Conservation (phyloP, 2,888 invertebrate species). For the Taphrorychus bicolor region DNA sequence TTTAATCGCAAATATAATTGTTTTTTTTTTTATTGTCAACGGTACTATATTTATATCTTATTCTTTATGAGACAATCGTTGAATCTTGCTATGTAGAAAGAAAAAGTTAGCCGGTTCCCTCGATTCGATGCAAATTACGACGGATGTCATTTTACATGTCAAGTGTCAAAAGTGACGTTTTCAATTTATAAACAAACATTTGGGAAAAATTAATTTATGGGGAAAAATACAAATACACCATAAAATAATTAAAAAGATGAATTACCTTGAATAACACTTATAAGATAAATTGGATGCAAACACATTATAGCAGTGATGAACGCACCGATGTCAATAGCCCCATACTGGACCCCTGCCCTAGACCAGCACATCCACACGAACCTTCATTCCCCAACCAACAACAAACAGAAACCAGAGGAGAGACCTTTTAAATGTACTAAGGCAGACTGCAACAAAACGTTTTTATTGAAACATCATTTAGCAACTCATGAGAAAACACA, state of each 20-base stretch:
- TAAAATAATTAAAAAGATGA: no score
- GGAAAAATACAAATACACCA: no score
- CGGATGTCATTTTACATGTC: neutral
- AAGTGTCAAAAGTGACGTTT: neutral
- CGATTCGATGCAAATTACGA: neutral
- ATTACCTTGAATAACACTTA: no score
- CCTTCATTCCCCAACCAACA: neutral
- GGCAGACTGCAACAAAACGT: conserved; percentile 83
- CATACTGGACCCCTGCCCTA: no score
- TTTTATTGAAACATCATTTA: conserved; percentile 82
- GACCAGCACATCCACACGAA: no score
- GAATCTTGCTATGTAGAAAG: neutral
- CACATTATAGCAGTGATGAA: no score
- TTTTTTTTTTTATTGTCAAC: neutral
- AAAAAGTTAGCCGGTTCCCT: neutral
- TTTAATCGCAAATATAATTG: neutral
- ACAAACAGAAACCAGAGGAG: conserved; percentile 36
- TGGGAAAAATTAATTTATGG: no score
- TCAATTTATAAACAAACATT: no score
- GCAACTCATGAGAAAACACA: conserved; percentile 85
- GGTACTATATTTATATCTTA: neutral
- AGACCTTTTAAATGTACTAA: conserved; percentile 76
- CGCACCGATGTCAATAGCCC: no score
- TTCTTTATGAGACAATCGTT: neutral
- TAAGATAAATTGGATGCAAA: no score